These are phyloP conservation scores for Istiophorus platypterus DNA, from an alignment of 2,113 vertebrate species.

Conservation along the genomic window DNA sequence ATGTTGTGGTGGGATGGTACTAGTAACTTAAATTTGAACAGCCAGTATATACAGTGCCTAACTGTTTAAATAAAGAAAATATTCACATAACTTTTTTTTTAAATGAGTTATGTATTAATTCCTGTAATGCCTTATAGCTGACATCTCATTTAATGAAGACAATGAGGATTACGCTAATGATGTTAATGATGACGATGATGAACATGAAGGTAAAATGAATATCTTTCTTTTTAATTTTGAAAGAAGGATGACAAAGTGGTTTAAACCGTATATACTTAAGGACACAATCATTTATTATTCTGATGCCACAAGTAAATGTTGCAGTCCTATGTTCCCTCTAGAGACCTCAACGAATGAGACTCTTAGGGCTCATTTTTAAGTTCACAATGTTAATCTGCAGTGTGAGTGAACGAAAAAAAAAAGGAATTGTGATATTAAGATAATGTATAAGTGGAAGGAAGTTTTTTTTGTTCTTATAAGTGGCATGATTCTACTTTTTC, in stretches of 20 bases:
- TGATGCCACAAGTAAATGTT: not conserved
- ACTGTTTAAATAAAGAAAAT: not conserved
- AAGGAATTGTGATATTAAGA: not conserved
- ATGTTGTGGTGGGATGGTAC: not conserved
- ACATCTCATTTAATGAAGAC: constrained; percentile 38
- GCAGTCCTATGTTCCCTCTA: not conserved
- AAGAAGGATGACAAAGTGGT: constrained; percentile 54
- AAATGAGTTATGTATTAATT: constrained; percentile 29
- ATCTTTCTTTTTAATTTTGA: not conserved
- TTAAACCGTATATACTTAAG: constrained; percentile 1
- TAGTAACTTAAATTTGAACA: not conserved
- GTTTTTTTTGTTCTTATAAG: not conserved
- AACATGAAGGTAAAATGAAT: constrained; percentile 55
- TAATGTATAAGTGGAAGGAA: not conserved
- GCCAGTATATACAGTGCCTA: not conserved
- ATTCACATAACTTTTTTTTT: not conserved
- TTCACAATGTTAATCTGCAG: not conserved
- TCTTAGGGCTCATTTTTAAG: constrained; percentile 8
- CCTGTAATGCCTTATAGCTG: constrained; percentile 54
- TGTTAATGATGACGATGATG: constrained; percentile 48
- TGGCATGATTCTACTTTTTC: constrained; percentile 29
- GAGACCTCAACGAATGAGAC: not conserved
- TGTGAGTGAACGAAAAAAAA: not conserved
- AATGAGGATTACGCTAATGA: constrained; percentile 33
- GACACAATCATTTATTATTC: not conserved